Evolutionary conservation across 2,113 vertebrate genomes (phyloP).

Genomic region (Ondatra zibethicus): DNA sequence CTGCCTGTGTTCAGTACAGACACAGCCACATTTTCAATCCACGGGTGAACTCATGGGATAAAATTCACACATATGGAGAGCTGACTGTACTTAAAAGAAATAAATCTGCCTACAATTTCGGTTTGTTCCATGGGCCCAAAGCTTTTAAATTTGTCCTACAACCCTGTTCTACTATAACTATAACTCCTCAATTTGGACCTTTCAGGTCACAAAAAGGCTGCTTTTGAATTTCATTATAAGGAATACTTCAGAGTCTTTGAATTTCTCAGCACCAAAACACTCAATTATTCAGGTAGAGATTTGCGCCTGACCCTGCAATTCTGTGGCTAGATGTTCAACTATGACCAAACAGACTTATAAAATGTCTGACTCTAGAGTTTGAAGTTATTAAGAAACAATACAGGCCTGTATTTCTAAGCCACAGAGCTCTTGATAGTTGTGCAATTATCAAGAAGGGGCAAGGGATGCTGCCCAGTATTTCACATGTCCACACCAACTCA

Average conservation of each 20-base stretch:
- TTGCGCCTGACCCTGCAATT: background rate
- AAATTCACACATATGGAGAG: background rate
- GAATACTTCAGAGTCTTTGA: background rate
- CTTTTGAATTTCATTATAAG: background rate
- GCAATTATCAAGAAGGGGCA: background rate
- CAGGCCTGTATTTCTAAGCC: background rate
- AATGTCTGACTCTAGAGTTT: background rate
- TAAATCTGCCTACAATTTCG: background rate
- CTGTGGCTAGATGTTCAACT: background rate
- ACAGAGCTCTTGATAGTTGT: background rate
- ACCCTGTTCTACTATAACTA: background rate
- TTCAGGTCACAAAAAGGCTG: background rate
- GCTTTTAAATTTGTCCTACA: background rate
- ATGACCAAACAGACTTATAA: conserved; percentile 42
- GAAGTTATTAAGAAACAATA: background rate
- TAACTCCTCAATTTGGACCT: background rate
- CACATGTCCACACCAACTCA: background rate
- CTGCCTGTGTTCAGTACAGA: background rate
- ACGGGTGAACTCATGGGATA: background rate
- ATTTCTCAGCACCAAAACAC: background rate
- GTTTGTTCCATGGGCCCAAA: background rate
- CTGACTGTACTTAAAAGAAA: background rate
- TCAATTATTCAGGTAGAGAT: background rate
- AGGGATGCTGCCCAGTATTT: background rate
- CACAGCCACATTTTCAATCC: background rate